phyloP scores from a whole-genome alignment of 2,113 vertebrate genomes.

The Emydocephalus ijimae region DNA sequence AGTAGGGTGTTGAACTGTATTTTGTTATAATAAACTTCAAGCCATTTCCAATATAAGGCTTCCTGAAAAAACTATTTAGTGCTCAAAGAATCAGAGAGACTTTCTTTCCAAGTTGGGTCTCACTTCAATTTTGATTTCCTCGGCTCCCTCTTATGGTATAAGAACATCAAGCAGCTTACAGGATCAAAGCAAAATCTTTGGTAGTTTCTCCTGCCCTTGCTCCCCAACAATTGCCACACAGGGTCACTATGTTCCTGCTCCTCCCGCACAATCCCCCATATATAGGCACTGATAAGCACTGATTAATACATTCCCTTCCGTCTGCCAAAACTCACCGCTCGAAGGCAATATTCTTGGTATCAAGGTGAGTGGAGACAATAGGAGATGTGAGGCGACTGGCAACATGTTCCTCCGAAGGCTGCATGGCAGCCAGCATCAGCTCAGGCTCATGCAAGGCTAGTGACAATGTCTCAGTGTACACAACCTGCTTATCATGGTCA shows the following conservation, averaged over 20 bases:
- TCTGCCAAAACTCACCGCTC: slow-evolving; percentile 76
- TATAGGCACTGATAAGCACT: background rate
- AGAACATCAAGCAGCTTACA: background rate
- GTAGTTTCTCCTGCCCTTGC: background rate
- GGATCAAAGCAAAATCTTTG: background rate
- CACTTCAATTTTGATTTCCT: background rate
- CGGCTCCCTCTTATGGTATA: background rate
- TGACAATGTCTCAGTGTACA: slow-evolving; percentile 87
- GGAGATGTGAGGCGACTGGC: slow-evolving; percentile 88
- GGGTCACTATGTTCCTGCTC: background rate
- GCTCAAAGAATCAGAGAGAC: background rate
- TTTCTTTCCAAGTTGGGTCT: background rate
- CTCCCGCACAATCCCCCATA: background rate
- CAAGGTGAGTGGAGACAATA: slow-evolving; percentile 92
- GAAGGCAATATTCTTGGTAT: slow-evolving; percentile 92
- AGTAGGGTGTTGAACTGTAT: background rate
- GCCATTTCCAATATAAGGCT: background rate
- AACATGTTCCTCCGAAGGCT: slow-evolving; percentile 89
- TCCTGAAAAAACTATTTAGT: background rate
- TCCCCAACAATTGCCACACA: background rate
- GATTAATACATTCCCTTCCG: too few species aligned
- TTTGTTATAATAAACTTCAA: background rate
- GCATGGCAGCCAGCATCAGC: slow-evolving; percentile 88
- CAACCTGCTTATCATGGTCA: slow-evolving; percentile 94
- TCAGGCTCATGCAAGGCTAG: slow-evolving; percentile 82